A percentile compares a stretch with the other conserved stretches of the same genome.
These are phyloP conservation scores for Dinoponera quadriceps DNA, from an alignment of 1,140 invertebrate species.

Conservation along the genomic window DNA sequence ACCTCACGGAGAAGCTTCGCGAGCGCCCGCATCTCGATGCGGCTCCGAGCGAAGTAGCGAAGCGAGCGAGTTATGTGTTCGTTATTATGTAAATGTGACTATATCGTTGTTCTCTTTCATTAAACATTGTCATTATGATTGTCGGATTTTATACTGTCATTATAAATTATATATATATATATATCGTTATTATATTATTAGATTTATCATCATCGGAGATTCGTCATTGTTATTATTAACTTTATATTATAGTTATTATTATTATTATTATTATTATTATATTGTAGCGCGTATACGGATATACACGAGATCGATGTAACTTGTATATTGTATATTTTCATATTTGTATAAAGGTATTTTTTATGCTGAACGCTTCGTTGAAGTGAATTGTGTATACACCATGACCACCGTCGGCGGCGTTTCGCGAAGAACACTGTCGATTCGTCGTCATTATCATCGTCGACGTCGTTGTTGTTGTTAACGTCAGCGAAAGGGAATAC, in stretches of 20 bases:
- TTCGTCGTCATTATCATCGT: background rate
- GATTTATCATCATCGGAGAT: no score
- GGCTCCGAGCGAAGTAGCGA: no score
- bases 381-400: slow-evolving; percentile 57
- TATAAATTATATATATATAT: slow-evolving; percentile 4
- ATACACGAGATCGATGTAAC: slow-evolving; percentile 49
- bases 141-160: no score
- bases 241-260: slow-evolving; percentile 22
- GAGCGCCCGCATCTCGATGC: no score
- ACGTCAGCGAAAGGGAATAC: slow-evolving; percentile 16
- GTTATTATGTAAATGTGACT: no score
- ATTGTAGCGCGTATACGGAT: background rate
- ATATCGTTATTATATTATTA: background rate
- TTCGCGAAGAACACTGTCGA: background rate
- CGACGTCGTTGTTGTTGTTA: slow-evolving; percentile 53
- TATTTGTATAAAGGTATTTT: slow-evolving; percentile 72
- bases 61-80: no score
- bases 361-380: slow-evolving; percentile 59
- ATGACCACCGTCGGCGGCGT: slow-evolving; percentile 52
- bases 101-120: no score
- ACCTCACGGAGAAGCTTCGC: no score
- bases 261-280: slow-evolving; percentile 36
- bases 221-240: no score
- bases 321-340: slow-evolving; percentile 73
- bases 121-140: no score